Base-by-base conservation (phyloP, 2,113 vertebrate species). In the Siphamia tubifer region DNA sequence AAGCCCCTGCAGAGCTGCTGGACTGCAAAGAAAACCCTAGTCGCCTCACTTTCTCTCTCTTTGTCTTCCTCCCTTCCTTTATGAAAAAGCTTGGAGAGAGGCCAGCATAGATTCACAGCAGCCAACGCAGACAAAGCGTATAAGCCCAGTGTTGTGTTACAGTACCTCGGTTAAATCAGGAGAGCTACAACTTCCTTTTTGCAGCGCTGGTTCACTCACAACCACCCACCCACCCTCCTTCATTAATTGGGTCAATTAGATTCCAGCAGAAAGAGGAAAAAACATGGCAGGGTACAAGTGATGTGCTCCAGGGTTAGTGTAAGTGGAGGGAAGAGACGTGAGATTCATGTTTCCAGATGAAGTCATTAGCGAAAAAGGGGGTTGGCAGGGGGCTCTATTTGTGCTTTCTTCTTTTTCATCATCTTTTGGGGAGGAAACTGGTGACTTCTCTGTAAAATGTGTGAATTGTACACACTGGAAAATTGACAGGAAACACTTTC, bases 181-280 rank as follows among this genome's bases (percentile, higher is more conserved):
- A 47, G 38, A 55, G 28, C 69, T 67, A 10, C 36, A 45, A 40
- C 62, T 77, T 69, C 53, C 62, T 51, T 64, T 67, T 63, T 30
- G 30, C 60, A 44, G 47, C 12, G 20, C 44, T 3, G 32, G 28
- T 56, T 62, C 62, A 28, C 52, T 48, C 20, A 19, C 25, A 72
- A 8, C 34, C 69, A 67, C 68, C 57, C 61, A 72, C 28, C 55
- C 60, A 57, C 60, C 51, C 57, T 52, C 65, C 54, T 54, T 53
- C 52, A 60, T 84, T 83, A 86, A 89, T 81, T 86, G 74, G 81
- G 70, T 81, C 68, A 87, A 66, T 86, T 78, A 69, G 64, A 88
- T 87, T 83, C 62, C 17, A 17, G 34, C 66, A 57, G 39, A 68
- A 35, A 16, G 9, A n/a, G 64, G 31, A 52, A 53, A 65, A 66